Percentiles rank a stretch among this genome's conserved stretches.
Evolutionary conservation across 2,888 invertebrate genomes (phyloP).

Genomic region (Idaea biselata): DNA sequence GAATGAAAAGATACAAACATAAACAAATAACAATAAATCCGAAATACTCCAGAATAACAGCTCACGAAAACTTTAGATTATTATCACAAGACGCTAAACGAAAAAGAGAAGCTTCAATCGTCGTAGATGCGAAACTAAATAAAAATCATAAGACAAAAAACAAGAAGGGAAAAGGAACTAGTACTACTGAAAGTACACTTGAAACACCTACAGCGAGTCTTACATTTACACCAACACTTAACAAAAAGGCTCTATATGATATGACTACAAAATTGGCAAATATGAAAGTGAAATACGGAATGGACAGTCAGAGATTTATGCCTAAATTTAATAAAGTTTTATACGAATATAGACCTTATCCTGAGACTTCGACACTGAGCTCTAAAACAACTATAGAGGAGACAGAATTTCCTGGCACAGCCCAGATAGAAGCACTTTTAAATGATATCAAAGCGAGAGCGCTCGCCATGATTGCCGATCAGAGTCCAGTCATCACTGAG

Average conservation of each 20-base stretch:
- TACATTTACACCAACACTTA: not conserved
- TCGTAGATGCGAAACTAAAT: not conserved
- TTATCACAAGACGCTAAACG: not conserved
- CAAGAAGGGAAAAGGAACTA: not conserved
- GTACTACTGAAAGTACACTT: not conserved
- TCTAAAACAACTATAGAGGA: slow-evolving; percentile 1
- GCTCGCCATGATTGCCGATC: slow-evolving; percentile 38
- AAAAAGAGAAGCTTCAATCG: not conserved
- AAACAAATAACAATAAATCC: slow-evolving; percentile 1
- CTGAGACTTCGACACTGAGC: not conserved
- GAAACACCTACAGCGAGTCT: slow-evolving; percentile 3
- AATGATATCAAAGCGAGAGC: slow-evolving; percentile 52
- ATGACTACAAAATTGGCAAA: slow-evolving; percentile 9
- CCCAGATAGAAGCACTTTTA: slow-evolving; percentile 51
- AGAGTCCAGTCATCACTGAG: slow-evolving; percentile 38
- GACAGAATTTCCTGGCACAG: slow-evolving; percentile 33
- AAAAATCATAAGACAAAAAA: not conserved
- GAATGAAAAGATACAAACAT: slow-evolving; percentile 13
- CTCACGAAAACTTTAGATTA: not conserved
- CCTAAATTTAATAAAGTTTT: slow-evolving; percentile 9
- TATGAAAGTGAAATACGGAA: slow-evolving; percentile 8
- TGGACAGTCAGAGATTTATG: not conserved
- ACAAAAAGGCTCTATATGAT: slow-evolving; percentile 7
- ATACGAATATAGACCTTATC: slow-evolving; percentile 7
- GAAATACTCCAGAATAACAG: slow-evolving; percentile 3